Evolutionary conservation across 2,888 invertebrate species (phyloP).

Genomic region (Hemithea aestivaria): DNA sequence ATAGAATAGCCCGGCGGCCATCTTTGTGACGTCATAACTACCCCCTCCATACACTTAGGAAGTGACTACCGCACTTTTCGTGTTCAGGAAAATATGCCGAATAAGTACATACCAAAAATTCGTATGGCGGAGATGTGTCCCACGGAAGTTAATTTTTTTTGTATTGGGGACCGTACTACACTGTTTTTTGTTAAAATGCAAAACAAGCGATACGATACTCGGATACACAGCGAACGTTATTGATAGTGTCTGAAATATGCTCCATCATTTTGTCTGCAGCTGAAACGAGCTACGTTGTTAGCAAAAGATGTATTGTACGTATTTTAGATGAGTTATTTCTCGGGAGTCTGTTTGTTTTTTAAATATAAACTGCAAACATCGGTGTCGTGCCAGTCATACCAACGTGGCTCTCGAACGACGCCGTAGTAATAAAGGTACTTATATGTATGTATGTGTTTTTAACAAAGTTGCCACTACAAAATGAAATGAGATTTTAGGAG

Average conservation of each 20-base stretch:
- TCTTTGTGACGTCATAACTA: no score
- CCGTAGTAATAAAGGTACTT: constrained; percentile 26
- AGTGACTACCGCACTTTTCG: no score
- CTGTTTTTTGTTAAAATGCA: constrained; percentile 38
- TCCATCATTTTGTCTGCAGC: constrained; percentile 49
- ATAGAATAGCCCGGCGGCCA: no score
- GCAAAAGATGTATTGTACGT: constrained; percentile 42
- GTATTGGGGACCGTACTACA: no score
- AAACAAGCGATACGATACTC: constrained; percentile 40
- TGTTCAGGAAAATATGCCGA: no score
- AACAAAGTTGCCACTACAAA: constrained; percentile 41
- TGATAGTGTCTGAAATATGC: constrained; percentile 47
- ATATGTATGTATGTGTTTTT: constrained; percentile 37
- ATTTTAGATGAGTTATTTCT: constrained; percentile 41
- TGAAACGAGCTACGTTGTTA: constrained; percentile 45
- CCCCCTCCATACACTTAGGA: no score
- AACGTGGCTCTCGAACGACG: constrained; percentile 13
- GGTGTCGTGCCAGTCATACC: constrained; percentile 12
- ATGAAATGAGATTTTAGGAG: constrained; percentile 50
- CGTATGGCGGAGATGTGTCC: no score
- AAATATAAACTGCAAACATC: constrained; percentile 30
- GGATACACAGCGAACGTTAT: constrained; percentile 40
- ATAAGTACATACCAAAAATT: no score
- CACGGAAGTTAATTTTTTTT: no score
- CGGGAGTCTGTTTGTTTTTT: constrained; percentile 37